Conservation (phyloP, 2,797 vertebrate genomes). For the Taenioides sp. region DNA sequence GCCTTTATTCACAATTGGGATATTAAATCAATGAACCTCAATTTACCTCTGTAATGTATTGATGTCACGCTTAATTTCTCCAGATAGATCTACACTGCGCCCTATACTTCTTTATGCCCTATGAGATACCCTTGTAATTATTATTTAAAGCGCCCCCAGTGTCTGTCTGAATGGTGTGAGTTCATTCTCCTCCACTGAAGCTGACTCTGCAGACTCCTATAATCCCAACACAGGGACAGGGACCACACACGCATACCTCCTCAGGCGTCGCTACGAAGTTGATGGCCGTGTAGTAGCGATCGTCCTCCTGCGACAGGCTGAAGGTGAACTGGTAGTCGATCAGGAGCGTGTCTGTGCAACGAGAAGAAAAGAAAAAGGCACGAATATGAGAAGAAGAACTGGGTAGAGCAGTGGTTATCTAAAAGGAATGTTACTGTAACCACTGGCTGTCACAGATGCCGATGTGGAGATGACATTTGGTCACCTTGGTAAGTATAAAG, state of each 20-base stretch:
- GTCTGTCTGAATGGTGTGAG: neutral
- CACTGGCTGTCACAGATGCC: neutral
- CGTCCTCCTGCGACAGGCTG: constrained; percentile 97
- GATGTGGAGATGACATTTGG: constrained; percentile 7
- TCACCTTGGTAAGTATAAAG: constrained; percentile 5
- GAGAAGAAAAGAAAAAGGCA: constrained; percentile 15
- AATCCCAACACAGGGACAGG: constrained; percentile 35
- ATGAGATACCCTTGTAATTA: neutral
- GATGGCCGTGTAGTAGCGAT: constrained; percentile 97
- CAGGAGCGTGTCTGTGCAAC: constrained; percentile 88
- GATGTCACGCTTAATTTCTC: neutral
- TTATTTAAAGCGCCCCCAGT: constrained; percentile 3
- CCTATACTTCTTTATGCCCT: constrained; percentile 1
- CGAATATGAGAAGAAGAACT: constrained; percentile 26
- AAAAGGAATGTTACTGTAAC: neutral
- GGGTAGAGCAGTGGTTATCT: constrained; percentile 2
- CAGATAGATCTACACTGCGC: neutral
- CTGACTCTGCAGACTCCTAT: constrained; percentile 8
- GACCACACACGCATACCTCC: constrained; percentile 80
- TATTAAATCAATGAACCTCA: neutral
- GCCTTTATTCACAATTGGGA: neutral
- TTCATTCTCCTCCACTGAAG: neutral
- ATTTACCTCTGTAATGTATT: neutral
- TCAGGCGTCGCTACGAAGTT: constrained; percentile 98
- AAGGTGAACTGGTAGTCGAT: constrained; percentile 99